Conservation (phyloP, 2,888 invertebrate genomes). For the Epinotia brunnichana region DNA sequence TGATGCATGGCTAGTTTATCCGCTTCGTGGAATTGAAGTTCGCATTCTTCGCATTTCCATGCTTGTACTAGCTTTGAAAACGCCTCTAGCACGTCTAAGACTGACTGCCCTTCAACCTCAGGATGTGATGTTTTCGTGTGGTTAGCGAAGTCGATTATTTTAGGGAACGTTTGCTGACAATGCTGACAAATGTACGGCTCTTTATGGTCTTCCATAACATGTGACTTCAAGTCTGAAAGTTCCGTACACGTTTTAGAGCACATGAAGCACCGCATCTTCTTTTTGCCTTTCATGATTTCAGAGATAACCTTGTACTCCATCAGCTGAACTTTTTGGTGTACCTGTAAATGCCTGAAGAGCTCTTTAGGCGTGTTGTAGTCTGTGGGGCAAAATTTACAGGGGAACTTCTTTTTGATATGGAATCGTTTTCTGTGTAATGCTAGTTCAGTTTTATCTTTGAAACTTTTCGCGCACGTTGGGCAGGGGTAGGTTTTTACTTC, state of each 20-base stretch:
- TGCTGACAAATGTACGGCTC: constrained; percentile 70
- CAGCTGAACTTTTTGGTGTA: constrained; percentile 77
- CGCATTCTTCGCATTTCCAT: constrained; percentile 81
- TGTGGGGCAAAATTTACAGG: constrained; percentile 79
- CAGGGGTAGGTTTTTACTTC: constrained; percentile 62
- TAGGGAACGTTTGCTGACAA: constrained; percentile 68
- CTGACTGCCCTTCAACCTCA: constrained; percentile 70
- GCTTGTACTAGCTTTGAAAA: constrained; percentile 73
- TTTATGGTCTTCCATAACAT: constrained; percentile 75
- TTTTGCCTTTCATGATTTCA: constrained; percentile 72
- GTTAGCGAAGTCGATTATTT: constrained; percentile 72
- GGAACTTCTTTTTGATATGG: constrained; percentile 69
- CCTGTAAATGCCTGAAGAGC: constrained; percentile 73
- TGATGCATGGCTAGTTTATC: constrained; percentile 76
- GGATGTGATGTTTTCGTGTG: constrained; percentile 74
- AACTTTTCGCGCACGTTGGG: constrained; percentile 67
- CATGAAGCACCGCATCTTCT: constrained; percentile 73
- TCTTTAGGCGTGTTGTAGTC: constrained; percentile 74
- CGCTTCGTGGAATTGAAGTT: constrained; percentile 73
- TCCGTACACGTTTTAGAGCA: constrained; percentile 68
- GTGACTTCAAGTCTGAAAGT: constrained; percentile 70
- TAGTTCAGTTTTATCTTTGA: constrained; percentile 68
- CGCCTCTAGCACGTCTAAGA: constrained; percentile 73
- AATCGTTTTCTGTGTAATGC: constrained; percentile 66
- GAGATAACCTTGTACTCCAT: constrained; percentile 78